Conservation (phyloP, 2,797 vertebrate genomes). For the Rhyacichthys aspro region DNA sequence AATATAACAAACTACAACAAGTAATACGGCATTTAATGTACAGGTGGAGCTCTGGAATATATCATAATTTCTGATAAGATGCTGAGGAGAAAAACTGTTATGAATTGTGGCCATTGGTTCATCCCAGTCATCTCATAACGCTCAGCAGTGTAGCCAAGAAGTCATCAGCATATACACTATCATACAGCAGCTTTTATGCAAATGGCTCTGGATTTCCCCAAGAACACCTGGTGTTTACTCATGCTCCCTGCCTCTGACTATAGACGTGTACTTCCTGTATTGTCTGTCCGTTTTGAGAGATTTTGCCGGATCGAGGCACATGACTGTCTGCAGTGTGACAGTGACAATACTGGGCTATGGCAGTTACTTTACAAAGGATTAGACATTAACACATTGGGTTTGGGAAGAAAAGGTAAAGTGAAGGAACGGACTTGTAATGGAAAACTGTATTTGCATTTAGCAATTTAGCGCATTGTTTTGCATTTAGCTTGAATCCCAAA, state of each 20-base stretch:
- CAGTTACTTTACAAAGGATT: too few relatives aligned
- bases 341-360: too few relatives aligned
- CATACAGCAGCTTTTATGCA: conserved; percentile 58
- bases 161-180: conserved; percentile 43
- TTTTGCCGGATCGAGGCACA: conserved; percentile 11
- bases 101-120: conserved; percentile 36
- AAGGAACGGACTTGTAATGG: too few relatives aligned
- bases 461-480: too few relatives aligned
- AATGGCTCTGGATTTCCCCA: conserved; percentile 35
- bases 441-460: too few relatives aligned
- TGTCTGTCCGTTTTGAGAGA: conserved; percentile 49
- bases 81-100: too few relatives aligned
- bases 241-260: conserved; percentile 21
- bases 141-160: conserved; percentile 50
- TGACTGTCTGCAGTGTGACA: too few relatives aligned
- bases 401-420: too few relatives aligned
- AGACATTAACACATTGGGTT: too few relatives aligned
- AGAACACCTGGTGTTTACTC: conserved; percentile 35
- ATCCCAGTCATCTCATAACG: conserved; percentile 48
- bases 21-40: not conserved
- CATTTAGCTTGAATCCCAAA: not conserved
- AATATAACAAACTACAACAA: conserved; percentile 37
- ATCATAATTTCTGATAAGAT: too few relatives aligned
- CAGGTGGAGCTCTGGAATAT: conserved; percentile 12
- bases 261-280: conserved; percentile 31